Evolutionary conservation across 2,888 invertebrate species (phyloP).

Genomic region (Argyra leucocephala): DNA sequence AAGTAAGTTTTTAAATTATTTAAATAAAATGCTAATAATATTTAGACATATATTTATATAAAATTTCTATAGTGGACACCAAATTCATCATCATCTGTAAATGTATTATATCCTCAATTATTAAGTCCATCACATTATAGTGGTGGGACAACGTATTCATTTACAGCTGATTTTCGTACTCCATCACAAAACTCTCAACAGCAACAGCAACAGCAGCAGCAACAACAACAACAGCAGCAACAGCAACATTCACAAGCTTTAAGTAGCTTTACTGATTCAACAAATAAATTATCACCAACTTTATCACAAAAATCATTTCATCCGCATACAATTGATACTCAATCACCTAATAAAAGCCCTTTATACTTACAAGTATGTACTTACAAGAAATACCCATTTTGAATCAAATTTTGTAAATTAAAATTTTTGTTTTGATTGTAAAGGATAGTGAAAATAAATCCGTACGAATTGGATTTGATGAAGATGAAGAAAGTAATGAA

Average conservation of each 20-base stretch:
- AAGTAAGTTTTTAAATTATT: slow-evolving; percentile 43
- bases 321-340: slow-evolving; percentile 23
- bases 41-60: neutral
- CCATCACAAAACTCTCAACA: slow-evolving; percentile 48
- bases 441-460: slow-evolving; percentile 24
- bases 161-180: slow-evolving; percentile 71
- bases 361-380: neutral
- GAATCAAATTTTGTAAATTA: no score
- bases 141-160: slow-evolving; percentile 66
- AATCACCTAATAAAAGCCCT: slow-evolving; percentile 18
- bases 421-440: no score
- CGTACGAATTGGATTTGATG: slow-evolving; percentile 47
- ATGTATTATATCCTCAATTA: slow-evolving; percentile 56
- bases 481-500: slow-evolving; percentile 57
- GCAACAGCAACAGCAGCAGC: slow-evolving; percentile 14
- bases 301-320: slow-evolving; percentile 27
- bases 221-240: neutral
- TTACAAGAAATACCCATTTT: neutral
- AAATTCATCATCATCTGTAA: slow-evolving; percentile 50
- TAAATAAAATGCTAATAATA: neutral
- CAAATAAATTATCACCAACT: slow-evolving; percentile 9
- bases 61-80: slow-evolving; percentile 56
- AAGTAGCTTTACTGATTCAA: neutral
- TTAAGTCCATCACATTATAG: slow-evolving; percentile 58
- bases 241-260: neutral